These are phyloP conservation scores for Macrotus californicus DNA, from an alignment of 2,113 vertebrate species.

Conservation along the genomic window DNA sequence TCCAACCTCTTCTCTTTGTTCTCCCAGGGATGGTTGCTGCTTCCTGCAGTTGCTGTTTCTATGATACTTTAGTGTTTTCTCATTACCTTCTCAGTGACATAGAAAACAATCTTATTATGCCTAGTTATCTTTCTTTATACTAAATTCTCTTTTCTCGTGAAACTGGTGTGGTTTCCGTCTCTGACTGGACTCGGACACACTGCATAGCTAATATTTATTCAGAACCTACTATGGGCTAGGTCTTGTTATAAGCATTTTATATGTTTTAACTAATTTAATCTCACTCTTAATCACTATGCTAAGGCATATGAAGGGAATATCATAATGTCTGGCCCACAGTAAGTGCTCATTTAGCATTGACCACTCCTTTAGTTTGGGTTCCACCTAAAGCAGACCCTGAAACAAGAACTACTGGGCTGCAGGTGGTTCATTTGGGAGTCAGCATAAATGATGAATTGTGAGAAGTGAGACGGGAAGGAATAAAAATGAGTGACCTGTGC, in stretches of 20 bases:
- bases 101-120: not conserved
- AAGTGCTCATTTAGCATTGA: not conserved
- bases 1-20: not conserved
- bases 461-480: not conserved
- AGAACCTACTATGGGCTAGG: not conserved
- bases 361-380: not conserved
- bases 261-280: not conserved
- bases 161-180: not conserved
- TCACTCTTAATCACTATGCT: not conserved
- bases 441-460: not conserved
- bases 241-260: not conserved
- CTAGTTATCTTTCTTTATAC: not conserved
- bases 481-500: not conserved
- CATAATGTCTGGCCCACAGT: not conserved
- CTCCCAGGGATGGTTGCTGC: not conserved
- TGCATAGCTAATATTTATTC: not conserved
- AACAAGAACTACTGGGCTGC: not conserved
- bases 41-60: not conserved
- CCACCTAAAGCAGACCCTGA: not conserved
- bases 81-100: not conserved
- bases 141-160: not conserved
- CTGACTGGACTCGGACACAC: not conserved
- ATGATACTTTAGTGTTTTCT: not conserved
- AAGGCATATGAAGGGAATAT: not conserved
- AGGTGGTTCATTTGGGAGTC: not conserved